These are phyloP conservation scores for Leucophenga montana DNA, from an alignment of 2,888 invertebrate species.

Conservation along the genomic window DNA sequence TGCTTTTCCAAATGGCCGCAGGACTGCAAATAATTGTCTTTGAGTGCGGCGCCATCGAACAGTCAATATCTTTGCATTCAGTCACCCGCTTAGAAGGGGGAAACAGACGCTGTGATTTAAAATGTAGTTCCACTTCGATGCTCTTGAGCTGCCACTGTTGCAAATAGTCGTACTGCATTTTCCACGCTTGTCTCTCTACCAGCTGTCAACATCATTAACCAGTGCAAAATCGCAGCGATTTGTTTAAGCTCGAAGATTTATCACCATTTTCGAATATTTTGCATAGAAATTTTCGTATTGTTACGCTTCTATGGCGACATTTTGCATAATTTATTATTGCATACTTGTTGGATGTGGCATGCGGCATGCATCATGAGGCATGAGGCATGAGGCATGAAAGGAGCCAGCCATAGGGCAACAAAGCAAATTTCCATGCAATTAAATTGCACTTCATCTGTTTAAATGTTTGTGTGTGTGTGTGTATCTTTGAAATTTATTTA, in stretches of 20 bases:
- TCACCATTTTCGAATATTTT: constrained; percentile 52
- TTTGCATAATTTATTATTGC: constrained; percentile 56
- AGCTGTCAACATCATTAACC: constrained; percentile 59
- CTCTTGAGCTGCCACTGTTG: constrained; percentile 35
- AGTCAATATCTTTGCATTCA: constrained; percentile 31
- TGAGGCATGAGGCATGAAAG: no score
- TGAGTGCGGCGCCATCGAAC: constrained; percentile 49
- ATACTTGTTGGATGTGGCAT: background rate
- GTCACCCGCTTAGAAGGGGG: no score
- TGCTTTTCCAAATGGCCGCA: constrained; percentile 30
- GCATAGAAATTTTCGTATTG: constrained; percentile 62
- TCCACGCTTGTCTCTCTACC: background rate
- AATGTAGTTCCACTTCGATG: constrained; percentile 1
- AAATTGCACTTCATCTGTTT: constrained; percentile 10
- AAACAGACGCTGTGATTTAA: no score
- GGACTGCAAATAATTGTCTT: constrained; percentile 66
- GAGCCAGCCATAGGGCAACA: background rate
- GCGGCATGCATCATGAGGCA: no score
- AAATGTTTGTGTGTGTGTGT: background rate
- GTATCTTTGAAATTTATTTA: no score
- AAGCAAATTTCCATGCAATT: constrained; percentile 5
- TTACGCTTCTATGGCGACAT: constrained; percentile 60
- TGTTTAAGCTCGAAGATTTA: constrained; percentile 59
- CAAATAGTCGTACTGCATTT: background rate
- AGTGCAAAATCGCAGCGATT: constrained; percentile 63